Base-by-base conservation (phyloP, 2,888 invertebrate species). In the Leptinotarsa peninsularis region DNA sequence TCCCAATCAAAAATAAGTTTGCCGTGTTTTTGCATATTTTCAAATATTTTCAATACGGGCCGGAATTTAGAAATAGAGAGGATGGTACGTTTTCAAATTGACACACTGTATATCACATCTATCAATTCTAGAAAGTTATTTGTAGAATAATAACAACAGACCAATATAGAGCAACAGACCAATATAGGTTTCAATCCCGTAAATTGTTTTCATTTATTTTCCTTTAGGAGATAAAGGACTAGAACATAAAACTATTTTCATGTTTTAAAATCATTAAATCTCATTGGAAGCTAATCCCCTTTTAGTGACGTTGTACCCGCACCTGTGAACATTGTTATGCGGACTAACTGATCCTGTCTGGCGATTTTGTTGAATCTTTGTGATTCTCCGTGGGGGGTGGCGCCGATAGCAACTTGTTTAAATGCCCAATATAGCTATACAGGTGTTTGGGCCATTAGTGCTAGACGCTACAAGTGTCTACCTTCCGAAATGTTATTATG, bases 361-460 rank as follows among this genome's bases (percentile, higher is more conserved):
- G 78, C 75, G 71, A 74, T 74, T 75, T 68, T 67, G 68, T 79
- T 79, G 78, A 72, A 76, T 78, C 82, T 82, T 85, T 86, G 83
- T 85, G 76, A 68, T 66, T 68, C 82, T 66, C 82, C 77, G 77
- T 80, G 84, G 86, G 85, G 82, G 86, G 85, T 86, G 86, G 86
- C 85, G 86, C 86, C 86, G 85, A 79, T 81, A 79, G 66, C 69
- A 60, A 76, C 66, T 72, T 60, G 82, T 75, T 76, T 67, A 73
- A 76, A 76, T 63, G 70, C 67, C 81, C 77, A 78, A 78, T n/a
- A 70, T 58, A 49, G 70, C 18, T 21, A 49, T 70, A 85, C 85
- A 85, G 85, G 85, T 86, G 85, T 85, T 83, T 81, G 73, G 73
- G 79, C 82, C 81, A 85, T 85, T 85, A 84, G 81, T 71, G 72